Evolutionary conservation across 2,888 invertebrate genomes (phyloP), one percentile per base, ranked within the genome.

Genomic region (Sphecodes monilicornis): DNA sequence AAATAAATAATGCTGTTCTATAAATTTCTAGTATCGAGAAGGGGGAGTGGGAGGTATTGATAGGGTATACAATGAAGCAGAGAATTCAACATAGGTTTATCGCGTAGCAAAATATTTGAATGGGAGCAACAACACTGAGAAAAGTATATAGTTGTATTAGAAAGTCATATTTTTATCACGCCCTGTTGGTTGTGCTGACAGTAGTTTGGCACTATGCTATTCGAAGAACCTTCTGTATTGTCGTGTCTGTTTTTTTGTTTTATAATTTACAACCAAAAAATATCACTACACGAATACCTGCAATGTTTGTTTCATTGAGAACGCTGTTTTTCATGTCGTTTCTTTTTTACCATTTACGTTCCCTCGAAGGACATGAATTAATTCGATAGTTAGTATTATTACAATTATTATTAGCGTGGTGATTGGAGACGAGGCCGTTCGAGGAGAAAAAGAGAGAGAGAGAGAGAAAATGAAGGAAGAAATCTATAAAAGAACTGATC

Each of bases 181-280:
- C 66, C 60, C 76, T 85, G 84, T 80, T 74, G 66, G 78, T 82
- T 84, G 75, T 76, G 69, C 82, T 76, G 86, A 68, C 89, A 87
- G 85, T 86, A 84, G 73, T 88, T 88, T 86, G 80, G 82, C 83
- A 82, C 72, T 80, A 76, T 73, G 74, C 68, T 83, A 66, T 88
- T 88, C 78, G 82, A 86, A 85, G 68, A 81, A 85, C 84, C 85
- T 88, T 90, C 83, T 85, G 66, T 90, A 83, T 86, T 85, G 76
- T 87, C 76, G 70, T 54, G 50, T 81, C 73, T 85, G 68, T 86
- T 88, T 88, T 54, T 50, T n/a, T n/a, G n/a, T n/a, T 50, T 50
- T 22, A 50, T 84, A 90, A 79, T 85, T 88, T 79, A 85, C 73
- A 86, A 89, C 90, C 91, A 91, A 91, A 91, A 90, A 90, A 78